Evolutionary conservation across 2,888 invertebrate genomes (phyloP).

Genomic region (Limnephilus lunatus): DNA sequence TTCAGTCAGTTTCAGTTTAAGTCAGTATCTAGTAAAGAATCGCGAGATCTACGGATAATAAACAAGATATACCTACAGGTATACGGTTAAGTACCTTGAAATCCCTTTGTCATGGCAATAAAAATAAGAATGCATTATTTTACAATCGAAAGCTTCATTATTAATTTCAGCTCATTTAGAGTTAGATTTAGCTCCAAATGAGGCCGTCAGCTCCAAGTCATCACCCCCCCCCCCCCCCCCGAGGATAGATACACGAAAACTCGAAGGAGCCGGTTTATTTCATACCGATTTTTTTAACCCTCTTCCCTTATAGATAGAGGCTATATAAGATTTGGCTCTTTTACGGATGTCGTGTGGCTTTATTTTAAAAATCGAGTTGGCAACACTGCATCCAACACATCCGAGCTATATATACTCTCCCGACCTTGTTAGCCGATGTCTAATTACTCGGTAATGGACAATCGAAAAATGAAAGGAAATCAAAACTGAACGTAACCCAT

Average conservation of each 20-base stretch:
- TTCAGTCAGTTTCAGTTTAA: too few relatives aligned
- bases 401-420: neutral
- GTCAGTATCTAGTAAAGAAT: neutral
- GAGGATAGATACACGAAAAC: too few relatives aligned
- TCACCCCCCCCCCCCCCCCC: too few relatives aligned
- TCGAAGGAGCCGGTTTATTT: too few relatives aligned
- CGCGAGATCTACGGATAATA: neutral
- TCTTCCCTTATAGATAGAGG: too few relatives aligned
- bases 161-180: neutral
- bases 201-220: too few relatives aligned
- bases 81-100: neutral
- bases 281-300: too few relatives aligned
- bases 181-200: too few relatives aligned
- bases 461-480: constrained; percentile 47
- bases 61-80: neutral
- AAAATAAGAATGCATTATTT: neutral
- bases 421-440: constrained; percentile 32
- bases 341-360: too few relatives aligned
- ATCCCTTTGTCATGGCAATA: neutral
- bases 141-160: neutral
- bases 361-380: too few relatives aligned
- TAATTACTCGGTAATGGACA: constrained; percentile 10
- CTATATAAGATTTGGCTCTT: too few relatives aligned
- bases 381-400: neutral
- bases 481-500: constrained; percentile 21